Evolutionary conservation across 2,113 vertebrate genomes (phyloP), one percentile per base, ranked within the genome.

Genomic region (Ammodytes dubius): DNA sequence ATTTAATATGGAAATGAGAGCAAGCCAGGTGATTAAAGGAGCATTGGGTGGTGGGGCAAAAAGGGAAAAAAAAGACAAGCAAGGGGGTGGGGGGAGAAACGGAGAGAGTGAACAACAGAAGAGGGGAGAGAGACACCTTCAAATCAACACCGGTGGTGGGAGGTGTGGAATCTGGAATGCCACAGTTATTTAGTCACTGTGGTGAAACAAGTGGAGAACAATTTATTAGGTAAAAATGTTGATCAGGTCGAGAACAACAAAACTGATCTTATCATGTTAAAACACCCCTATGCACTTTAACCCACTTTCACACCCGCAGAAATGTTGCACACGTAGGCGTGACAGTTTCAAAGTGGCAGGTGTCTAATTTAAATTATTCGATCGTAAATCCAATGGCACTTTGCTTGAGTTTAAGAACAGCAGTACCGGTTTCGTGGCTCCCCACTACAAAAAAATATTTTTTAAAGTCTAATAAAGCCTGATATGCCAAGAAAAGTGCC

Each of bases 1-100:
- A 99, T 98, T 99, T 99, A 99, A 99, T 99, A 99, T 99, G 99
- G 97, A 99, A 99, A 99, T 99, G 98, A 98, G 97, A 96, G 96
- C 97, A 98, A 97, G 97, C 97, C 97, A 98, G 97, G 97, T 99
- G 97, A 99, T 99, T 99, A 99, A 94, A 94, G 88, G 90, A 94
- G 91, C 94, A 90, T 74, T 91, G 93, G 91, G 91, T 90, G 91
- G 92, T 91, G 89, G 92, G 91, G 92, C 77, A 87, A 86, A 96
- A 95, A 96, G 70, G 74, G 95, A 96, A 95, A 96, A 95, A 80
- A 93, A 94, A 95, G 95, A 66, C 93, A 93, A n/a, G n/a, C n/a
- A n/a, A n/a, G 27, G 27, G 27, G 27, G 27, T 95, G 95, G 93
- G 94, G 73, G 49, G 59, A 58, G 70, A 52, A 42, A 54, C 12